Evolutionary conservation across 1,140 invertebrate species (phyloP), one percentile per base, ranked within the genome.

Genomic region (Maconellicoccus hirsutus): DNA sequence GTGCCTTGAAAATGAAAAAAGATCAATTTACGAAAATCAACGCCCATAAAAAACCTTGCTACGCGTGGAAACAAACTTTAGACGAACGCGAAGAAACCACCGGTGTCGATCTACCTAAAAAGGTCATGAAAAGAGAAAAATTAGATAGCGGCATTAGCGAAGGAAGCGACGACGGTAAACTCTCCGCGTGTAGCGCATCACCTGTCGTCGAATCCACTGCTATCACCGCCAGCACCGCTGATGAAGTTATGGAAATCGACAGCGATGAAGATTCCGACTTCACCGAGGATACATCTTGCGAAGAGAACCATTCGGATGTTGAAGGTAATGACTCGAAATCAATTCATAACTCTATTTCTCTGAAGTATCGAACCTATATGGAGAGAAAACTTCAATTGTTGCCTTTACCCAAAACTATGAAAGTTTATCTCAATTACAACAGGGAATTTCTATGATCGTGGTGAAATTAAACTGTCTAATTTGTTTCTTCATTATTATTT

Each of bases 191-290:
- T 16, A 66, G 25, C 10, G 19, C 2, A 23, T 25, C 19, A 3
- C 25, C 61, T 8, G 1, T 8, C 25, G 21, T 4, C 10, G 61
- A 23, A 6, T 66, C 61, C 25, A 59, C 52, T n/a, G n/a, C n/a
- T n/a, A n/a, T n/a, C n/a, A n/a, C n/a, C n/a, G n/a, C n/a, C n/a
- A n/a, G n/a, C 21, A 19, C 3, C 21, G n/a, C 3, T 16, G 12
- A 52, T 19, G 61, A 66, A 25, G 6, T 19, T 7, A 66, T 66
- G 61, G 61, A 66, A 23, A 19, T 66, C 19, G 61, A 66, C 10
- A 66, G 61, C 61, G 61, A 66, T 16, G 4, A 33, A 33, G 61
- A 66, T 66, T 66, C 61, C 25, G 61, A 66, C 19, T 66, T 66
- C 16, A 66, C 22, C 25, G 61, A 66, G 10, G 10, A 66, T 66